A percentile compares a stretch with the other conserved stretches of the same genome.
Evolutionary conservation across 2,797 vertebrate species (phyloP).

Genomic region (Todus mexicanus): DNA sequence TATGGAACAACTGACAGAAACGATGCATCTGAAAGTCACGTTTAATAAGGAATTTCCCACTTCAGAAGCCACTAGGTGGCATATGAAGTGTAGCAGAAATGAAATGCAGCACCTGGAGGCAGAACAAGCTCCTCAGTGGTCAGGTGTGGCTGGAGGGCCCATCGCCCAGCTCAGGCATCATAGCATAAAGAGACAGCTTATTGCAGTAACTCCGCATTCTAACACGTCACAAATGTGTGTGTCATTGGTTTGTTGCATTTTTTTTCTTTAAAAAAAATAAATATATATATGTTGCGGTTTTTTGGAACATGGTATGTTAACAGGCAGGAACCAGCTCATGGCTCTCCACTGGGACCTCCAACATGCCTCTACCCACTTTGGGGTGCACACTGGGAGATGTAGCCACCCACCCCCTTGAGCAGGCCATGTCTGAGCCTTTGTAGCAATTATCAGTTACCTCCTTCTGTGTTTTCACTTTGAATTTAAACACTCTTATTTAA

Average conservation of each 20-base stretch:
- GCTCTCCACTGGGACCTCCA: not conserved
- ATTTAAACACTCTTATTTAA: not conserved
- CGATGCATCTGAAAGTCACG: accelerated
- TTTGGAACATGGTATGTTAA: accelerated
- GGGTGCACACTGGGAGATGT: accelerated
- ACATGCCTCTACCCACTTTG: accelerated
- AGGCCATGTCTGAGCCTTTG: not conserved
- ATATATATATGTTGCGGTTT: accelerated
- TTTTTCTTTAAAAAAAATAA: not conserved
- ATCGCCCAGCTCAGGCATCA: accelerated
- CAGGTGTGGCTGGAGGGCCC: not conserved
- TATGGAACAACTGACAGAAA: accelerated
- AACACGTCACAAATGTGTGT: not conserved
- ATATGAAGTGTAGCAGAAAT: constrained; percentile 40
- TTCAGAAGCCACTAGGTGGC: constrained; percentile 69
- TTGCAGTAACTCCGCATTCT: accelerated
- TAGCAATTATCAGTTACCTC: not conserved
- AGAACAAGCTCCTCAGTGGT: accelerated
- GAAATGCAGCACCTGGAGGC: not conserved
- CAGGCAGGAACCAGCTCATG: not conserved
- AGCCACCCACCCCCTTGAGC: too few relatives aligned
- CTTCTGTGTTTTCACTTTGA: not conserved
- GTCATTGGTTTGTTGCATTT: accelerated
- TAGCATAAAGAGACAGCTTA: accelerated
- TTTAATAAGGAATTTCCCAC: not conserved